Base-by-base conservation (phyloP, 2,113 vertebrate genomes). In the Eptatretus burgeri region DNA sequence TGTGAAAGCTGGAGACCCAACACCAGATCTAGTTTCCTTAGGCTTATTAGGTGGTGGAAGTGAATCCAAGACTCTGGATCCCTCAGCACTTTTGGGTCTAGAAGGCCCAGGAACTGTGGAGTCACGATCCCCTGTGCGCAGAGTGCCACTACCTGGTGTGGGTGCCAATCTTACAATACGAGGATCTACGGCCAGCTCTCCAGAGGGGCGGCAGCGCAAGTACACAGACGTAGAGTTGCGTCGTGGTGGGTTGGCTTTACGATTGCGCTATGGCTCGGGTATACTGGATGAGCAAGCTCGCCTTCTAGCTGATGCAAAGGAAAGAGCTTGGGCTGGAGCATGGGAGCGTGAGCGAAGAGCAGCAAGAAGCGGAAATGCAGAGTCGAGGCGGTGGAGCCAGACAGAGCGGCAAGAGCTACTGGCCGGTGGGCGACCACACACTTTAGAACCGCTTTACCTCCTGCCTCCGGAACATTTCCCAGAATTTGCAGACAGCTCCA, bases 401-500 rank as follows among this genome's bases (percentile, higher is more conserved):
- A 82, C 80, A 65, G 89, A 96, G 73, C 82, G 78, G 73, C 89
- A 93, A 41, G 87, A 98, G 75, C 77, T 87, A 68, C 78, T 98
- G 67, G 82, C 74, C 74, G 78, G 78, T 0, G 89, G 89, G 66
- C 77, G 79, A 67, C 86, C 89, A 68, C 84, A 83, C 70, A 88
- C 87, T 74, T 98, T 93, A 13, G 89, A 98, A 0, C 87, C 89
- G 68, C 93, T 81, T 73, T 94, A 87, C 64, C 81, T 86, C 66
- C 81, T 89, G 70, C 85, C 93, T 1, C 82, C 86, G 10, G 88
- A 98, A 75, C 88, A 93, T 74, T 93, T 91, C 71, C 89, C 93
- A 0, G 85, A 98, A 82, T 80, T 98, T 71, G 83, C 89, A 18
- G 93, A 98, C 79, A 93, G 82, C 71, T 78, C 81, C 68, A 86